Evolutionary conservation across 2,113 vertebrate genomes (phyloP).

Genomic region (Pavo muticus): DNA sequence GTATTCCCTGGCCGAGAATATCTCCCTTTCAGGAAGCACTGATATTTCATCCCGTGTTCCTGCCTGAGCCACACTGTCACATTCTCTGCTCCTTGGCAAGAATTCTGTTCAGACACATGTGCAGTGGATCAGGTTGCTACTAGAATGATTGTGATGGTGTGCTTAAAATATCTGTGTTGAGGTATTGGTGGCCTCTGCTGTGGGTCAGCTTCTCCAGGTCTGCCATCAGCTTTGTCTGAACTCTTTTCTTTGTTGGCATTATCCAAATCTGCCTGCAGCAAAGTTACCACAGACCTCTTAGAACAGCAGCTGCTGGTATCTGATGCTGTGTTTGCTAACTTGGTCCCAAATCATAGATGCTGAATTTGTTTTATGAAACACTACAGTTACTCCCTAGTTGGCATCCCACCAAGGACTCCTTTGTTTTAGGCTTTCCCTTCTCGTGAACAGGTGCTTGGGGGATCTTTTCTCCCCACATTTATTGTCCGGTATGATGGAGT

Average conservation of each 20-base stretch:
- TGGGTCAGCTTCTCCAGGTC: neutral
- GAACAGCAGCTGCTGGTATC: neutral
- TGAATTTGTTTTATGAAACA: neutral
- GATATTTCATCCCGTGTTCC: neutral
- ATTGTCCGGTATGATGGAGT: neutral
- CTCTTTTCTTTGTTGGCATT: neutral
- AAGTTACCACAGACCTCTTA: neutral
- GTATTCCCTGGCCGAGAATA: neutral
- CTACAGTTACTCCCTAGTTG: neutral
- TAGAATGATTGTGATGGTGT: neutral
- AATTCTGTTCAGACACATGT: neutral
- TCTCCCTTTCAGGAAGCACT: slow-evolving; percentile 18
- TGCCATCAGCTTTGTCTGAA: neutral
- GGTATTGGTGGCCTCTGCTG: neutral
- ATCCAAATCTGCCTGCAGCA: neutral
- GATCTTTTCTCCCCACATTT: neutral
- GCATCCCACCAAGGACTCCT: neutral
- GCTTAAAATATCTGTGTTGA: slow-evolving; percentile 4
- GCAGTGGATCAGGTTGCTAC: slow-evolving; percentile 11
- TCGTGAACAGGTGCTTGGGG: neutral
- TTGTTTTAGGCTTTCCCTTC: neutral
- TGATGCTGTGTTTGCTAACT: neutral
- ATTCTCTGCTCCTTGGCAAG: neutral
- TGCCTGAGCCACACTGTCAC: neutral
- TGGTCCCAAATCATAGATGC: neutral